Evolutionary conservation across 2,113 vertebrate species (phyloP).

Genomic region (Cyphomyrus plagiostoma): DNA sequence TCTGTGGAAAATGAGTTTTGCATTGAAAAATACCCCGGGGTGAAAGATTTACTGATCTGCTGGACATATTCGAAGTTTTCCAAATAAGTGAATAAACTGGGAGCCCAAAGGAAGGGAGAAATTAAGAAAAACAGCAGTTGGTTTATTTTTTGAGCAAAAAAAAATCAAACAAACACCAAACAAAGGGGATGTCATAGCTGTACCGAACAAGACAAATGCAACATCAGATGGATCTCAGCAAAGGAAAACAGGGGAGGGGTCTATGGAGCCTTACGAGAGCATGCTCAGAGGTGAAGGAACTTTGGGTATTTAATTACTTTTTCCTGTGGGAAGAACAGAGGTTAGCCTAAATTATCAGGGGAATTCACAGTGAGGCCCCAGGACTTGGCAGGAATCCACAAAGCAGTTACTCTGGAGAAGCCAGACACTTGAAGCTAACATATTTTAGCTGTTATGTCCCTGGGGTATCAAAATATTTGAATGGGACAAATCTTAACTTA

Average conservation of each 20-base stretch:
- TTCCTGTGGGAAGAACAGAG: constrained; percentile 11
- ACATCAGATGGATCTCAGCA: background rate
- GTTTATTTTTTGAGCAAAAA: constrained; percentile 11
- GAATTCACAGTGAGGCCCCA: background rate
- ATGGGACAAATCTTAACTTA: constrained; percentile 21
- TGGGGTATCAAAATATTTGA: constrained; percentile 17
- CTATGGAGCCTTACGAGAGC: background rate
- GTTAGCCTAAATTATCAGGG: background rate
- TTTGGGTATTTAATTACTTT: constrained; percentile 10
- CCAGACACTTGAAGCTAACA: background rate
- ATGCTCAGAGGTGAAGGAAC: background rate
- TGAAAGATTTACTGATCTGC: constrained; percentile 38
- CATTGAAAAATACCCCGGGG: constrained; percentile 31
- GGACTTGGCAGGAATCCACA: constrained; percentile 6
- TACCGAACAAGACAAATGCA: background rate
- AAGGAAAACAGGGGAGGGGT: background rate
- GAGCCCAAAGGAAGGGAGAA: background rate
- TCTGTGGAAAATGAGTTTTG: constrained; percentile 26
- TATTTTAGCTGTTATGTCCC: constrained; percentile 25
- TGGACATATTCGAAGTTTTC: constrained; percentile 43
- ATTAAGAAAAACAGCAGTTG: background rate
- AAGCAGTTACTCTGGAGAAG: constrained; percentile 15
- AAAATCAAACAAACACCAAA: background rate
- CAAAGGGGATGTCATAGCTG: background rate
- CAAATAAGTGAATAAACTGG: constrained; percentile 22